These are phyloP conservation scores for Branchellion lobata DNA, from an alignment of 2,888 invertebrate species.

Conservation along the genomic window DNA sequence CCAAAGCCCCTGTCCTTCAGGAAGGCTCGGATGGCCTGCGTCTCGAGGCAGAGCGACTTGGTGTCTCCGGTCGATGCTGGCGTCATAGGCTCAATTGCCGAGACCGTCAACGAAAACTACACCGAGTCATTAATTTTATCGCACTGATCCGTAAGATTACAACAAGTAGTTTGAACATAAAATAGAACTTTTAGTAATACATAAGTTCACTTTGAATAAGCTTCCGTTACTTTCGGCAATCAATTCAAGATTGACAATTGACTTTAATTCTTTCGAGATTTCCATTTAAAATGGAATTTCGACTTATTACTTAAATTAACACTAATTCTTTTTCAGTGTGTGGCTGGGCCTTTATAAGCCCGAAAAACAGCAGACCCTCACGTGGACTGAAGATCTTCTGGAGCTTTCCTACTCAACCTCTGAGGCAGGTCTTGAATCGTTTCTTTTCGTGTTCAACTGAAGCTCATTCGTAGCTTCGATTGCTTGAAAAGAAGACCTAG, in stretches of 20 bases:
- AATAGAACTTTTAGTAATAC: too few relatives aligned
- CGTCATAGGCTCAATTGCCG: neutral
- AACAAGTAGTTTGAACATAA: too few relatives aligned
- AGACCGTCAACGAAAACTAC: neutral
- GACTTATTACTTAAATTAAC: too few relatives aligned
- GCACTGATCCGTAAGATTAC: too few relatives aligned
- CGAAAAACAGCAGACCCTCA: neutral
- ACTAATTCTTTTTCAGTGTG: too few relatives aligned
- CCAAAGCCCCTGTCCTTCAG: neutral
- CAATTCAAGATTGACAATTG: too few relatives aligned
- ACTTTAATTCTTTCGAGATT: too few relatives aligned
- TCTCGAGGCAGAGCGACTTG: neutral
- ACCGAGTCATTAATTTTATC: neutral
- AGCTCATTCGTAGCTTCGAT: neutral
- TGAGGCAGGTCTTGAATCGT: slow-evolving; percentile 17
- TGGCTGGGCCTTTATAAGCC: slow-evolving; percentile 31
- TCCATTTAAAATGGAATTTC: too few relatives aligned
- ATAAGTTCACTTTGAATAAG: too few relatives aligned
- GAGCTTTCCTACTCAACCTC: neutral
- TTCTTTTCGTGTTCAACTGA: neutral
- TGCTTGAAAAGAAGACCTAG: too few relatives aligned
- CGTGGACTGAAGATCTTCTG: slow-evolving; percentile 36
- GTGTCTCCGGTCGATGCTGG: slow-evolving; percentile 7
- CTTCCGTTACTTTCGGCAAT: too few relatives aligned
- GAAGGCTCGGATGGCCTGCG: slow-evolving; percentile 10